Evolutionary conservation across 2,113 vertebrate species (phyloP).

Genomic region (Carassius auratus): DNA sequence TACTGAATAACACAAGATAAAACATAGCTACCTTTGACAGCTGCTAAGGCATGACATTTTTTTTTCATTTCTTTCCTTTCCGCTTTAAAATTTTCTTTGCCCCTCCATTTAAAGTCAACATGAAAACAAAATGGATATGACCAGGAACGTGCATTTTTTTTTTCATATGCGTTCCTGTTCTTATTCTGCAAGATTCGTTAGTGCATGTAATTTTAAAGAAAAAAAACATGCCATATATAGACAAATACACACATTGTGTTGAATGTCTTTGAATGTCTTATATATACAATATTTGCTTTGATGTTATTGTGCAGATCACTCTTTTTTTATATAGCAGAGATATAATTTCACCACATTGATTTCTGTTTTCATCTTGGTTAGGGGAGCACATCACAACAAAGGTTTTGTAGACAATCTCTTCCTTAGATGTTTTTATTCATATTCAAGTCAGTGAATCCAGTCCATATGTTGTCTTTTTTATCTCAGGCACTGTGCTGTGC

Average conservation of each 20-base stretch:
- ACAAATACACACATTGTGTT: neutral
- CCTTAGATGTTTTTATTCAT: neutral
- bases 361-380: constrained; percentile 16
- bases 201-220: neutral
- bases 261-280: neutral
- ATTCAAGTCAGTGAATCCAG: neutral
- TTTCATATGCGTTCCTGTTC: neutral
- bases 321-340: neutral
- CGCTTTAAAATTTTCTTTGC: neutral
- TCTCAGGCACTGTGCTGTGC: neutral
- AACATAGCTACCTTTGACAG: constrained; percentile 25
- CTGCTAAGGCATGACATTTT: neutral
- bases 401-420: neutral
- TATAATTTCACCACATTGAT: neutral
- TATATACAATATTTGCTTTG: constrained; percentile 9
- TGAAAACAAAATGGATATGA: neutral
- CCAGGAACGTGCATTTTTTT: neutral
- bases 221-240: neutral
- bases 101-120: neutral
- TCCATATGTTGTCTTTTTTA: constrained; percentile 21
- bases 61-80: constrained; percentile 7
- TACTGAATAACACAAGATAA: constrained; percentile 12
- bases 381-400: constrained; percentile 16
- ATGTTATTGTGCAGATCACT: constrained; percentile 6
- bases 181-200: neutral